Conservation (phyloP, 2,888 invertebrate species). For the Himalopsyche anomala region DNA sequence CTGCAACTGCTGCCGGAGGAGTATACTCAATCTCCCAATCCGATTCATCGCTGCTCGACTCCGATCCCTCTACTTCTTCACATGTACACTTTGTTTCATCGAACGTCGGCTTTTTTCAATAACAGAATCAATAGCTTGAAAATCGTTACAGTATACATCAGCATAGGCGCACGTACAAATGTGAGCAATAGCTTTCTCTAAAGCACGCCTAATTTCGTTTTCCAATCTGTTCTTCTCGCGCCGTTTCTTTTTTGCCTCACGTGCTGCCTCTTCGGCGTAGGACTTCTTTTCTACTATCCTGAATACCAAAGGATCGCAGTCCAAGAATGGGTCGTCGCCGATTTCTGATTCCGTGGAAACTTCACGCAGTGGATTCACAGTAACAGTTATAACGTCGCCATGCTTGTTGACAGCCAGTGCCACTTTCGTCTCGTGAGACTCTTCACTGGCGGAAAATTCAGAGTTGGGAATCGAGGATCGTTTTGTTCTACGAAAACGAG, state of each 20-base stretch:
- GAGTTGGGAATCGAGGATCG: background rate
- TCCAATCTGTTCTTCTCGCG: constrained; percentile 77
- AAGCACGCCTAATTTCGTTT: constrained; percentile 74
- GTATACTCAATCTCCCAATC: constrained; percentile 85
- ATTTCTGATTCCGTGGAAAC: constrained; percentile 74
- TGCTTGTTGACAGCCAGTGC: constrained; percentile 81
- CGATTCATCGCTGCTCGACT: constrained; percentile 76
- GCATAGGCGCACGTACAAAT: constrained; percentile 76
- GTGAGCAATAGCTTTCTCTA: constrained; percentile 74
- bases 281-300: constrained; percentile 80
- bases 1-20: constrained; percentile 83
- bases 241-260: constrained; percentile 76
- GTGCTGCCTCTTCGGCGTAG: constrained; percentile 70
- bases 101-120: constrained; percentile 74
- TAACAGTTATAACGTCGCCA: constrained; percentile 80
- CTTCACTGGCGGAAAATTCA: constrained; percentile 68
- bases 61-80: constrained; percentile 70
- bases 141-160: constrained; percentile 75
- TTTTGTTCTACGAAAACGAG: background rate
- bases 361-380: constrained; percentile 81
- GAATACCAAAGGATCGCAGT: constrained; percentile 82
- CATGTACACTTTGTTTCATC: constrained; percentile 73
- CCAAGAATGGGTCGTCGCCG: constrained; percentile 82
- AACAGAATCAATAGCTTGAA: constrained; percentile 73
- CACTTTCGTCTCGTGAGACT: constrained; percentile 77